These are phyloP conservation scores for Yoshiicerus persimilis DNA, from an alignment of 1,140 invertebrate genomes.

Conservation along the genomic window DNA sequence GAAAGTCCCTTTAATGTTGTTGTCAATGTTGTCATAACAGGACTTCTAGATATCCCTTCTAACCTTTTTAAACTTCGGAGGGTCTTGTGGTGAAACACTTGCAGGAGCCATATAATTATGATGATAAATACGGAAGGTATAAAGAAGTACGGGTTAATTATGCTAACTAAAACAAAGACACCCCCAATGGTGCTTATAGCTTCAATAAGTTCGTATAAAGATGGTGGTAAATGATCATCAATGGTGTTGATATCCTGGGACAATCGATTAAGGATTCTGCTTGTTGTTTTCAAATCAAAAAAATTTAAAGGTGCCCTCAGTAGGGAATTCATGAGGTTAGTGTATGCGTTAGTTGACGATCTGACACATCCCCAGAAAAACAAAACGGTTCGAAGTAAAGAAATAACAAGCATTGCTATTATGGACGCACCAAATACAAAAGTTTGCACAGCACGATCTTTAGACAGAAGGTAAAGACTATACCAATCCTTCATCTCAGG, in stretches of 20 bases:
- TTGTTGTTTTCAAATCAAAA: neutral
- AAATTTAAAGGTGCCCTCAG: neutral
- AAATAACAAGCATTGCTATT: neutral
- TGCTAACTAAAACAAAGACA: neutral
- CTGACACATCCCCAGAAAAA: neutral
- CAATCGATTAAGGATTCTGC: neutral
- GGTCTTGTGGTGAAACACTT: neutral
- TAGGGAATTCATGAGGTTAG: neutral
- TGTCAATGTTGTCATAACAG: neutral
- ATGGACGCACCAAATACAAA: neutral
- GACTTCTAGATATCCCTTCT: neutral
- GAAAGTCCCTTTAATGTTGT: neutral
- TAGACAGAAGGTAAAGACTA: neutral
- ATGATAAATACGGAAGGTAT: neutral
- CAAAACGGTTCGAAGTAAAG: neutral
- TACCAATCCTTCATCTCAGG: too few species aligned
- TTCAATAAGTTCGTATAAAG: neutral
- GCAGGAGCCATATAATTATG: neutral
- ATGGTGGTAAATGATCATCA: neutral
- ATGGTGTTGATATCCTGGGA: neutral
- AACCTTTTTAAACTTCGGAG: neutral
- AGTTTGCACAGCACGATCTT: neutral
- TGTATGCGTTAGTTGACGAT: neutral
- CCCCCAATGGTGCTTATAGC: neutral
- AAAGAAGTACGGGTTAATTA: neutral